Base-by-base conservation (phyloP, 2,113 vertebrate genomes). In the Notechis scutatus region DNA sequence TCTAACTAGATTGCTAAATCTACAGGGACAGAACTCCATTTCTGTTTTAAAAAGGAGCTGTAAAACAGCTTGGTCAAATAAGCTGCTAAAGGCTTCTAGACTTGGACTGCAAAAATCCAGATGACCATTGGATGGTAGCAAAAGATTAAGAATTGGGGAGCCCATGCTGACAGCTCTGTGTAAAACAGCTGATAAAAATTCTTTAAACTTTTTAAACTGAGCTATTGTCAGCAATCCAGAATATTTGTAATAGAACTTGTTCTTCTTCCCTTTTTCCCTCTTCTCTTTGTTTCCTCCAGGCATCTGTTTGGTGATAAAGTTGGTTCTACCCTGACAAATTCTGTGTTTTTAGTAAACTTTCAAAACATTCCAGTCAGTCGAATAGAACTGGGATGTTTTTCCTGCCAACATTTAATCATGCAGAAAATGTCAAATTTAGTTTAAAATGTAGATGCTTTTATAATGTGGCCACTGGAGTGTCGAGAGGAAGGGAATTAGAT, bases 331-430 rank as follows among this genome's bases (percentile, higher is more conserved):
- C 94, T 96, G 96, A 95, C 94, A 95, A 96, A 94, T 95, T 91
- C 92, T 14, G 90, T 92, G 89, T 94, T 97, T 97, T 96, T 94
- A 95, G 95, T 96, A 94, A 61, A 97, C 94, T 96, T 97, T 97
- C 93, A 96, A 97, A 97, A 97, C 95, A 95, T 97, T 98, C 96
- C 96, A 85, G 64, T 59, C 85, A 93, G 94, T 94, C 96, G 96
- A 93, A 95, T 96, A 96, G 95, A 96, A 96, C 95, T 56, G 94
- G 92, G 90, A 93, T 39, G 92, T 94, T 95, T 92, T 91, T 85
- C 90, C 93, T 97, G 98, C 97, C 97, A 97, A 97, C 96, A 96
- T 85, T 96, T 97, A 98, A 98, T 97, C 96, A 96, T 92, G 97
- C 97, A 97, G 97, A 98, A 98, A 97, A 97, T 96, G 96, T 92